These are phyloP conservation scores for Mormoops blainvillei DNA, from an alignment of 2,113 vertebrate genomes.

Conservation along the genomic window DNA sequence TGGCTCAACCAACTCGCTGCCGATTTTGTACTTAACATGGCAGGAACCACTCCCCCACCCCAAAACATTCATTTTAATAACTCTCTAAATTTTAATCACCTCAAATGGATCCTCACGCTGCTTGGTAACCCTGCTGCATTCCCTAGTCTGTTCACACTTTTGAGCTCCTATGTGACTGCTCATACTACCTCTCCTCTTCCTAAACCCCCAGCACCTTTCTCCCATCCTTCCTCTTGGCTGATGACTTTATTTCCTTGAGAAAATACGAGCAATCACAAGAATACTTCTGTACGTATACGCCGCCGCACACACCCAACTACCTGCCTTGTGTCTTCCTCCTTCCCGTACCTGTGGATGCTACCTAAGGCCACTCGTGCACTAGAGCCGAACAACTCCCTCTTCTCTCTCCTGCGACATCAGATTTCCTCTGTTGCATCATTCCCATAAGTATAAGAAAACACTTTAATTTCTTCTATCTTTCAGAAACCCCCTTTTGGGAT, in stretches of 20 bases:
- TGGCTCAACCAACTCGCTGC: neutral
- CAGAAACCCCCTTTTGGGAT: neutral
- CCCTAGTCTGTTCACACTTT: neutral
- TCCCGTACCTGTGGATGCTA: neutral
- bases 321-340: neutral
- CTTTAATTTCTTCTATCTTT: neutral
- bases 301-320: neutral
- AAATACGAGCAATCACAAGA: neutral
- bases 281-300: neutral
- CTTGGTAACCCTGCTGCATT: neutral
- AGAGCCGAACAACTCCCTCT: neutral
- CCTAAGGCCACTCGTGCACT: neutral
- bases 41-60: neutral
- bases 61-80: neutral
- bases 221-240: neutral
- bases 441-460: neutral
- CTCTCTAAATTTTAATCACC: neutral
- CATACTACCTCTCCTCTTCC: neutral
- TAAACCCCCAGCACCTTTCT: neutral
- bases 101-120: neutral
- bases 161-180: neutral
- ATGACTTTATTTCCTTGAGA: slow-evolving; percentile 20
- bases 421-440: neutral
- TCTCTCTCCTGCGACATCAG: neutral
- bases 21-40: neutral